A percentile compares a stretch with the other conserved stretches of the same genome.
These are phyloP conservation scores for Trissolcus brochymenae DNA, from an alignment of 2,888 invertebrate species.

Conservation along the genomic window DNA sequence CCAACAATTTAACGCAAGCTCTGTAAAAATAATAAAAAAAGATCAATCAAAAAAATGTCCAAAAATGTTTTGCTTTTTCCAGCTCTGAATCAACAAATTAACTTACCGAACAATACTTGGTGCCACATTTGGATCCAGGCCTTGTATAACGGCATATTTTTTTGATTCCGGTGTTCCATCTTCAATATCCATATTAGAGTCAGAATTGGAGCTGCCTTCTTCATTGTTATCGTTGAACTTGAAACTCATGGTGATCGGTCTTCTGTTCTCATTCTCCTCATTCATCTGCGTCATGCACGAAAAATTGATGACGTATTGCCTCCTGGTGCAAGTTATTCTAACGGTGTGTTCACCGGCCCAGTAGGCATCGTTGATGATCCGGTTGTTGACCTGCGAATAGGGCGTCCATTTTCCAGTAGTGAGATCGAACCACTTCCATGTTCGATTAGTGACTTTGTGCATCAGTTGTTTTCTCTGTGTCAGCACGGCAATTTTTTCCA, in stretches of 20 bases:
- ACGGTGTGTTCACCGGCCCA: slow-evolving; percentile 83
- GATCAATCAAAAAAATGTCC: not conserved
- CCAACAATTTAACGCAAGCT: slow-evolving; percentile 83
- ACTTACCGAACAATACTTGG: slow-evolving; percentile 72
- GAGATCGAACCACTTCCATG: slow-evolving; percentile 91
- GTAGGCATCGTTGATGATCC: slow-evolving; percentile 87
- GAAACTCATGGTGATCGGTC: slow-evolving; percentile 85
- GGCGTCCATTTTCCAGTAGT: slow-evolving; percentile 88
- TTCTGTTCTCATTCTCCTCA: slow-evolving; percentile 88
- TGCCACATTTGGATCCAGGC: slow-evolving; percentile 71
- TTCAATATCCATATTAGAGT: slow-evolving; percentile 74
- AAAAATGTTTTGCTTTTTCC: not conserved
- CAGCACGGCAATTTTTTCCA: slow-evolving; percentile 85
- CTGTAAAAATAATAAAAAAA: slow-evolving; percentile 53
- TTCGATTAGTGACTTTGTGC: slow-evolving; percentile 79
- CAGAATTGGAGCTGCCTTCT: slow-evolving; percentile 66
- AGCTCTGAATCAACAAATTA: not conserved
- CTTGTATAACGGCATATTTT: slow-evolving; percentile 68
- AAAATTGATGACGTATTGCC: slow-evolving; percentile 87
- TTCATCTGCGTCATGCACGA: slow-evolving; percentile 89
- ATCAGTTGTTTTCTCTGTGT: slow-evolving; percentile 82
- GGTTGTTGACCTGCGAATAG: slow-evolving; percentile 85
- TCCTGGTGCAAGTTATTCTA: slow-evolving; percentile 84
- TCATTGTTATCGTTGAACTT: slow-evolving; percentile 68
- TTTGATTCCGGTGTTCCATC: slow-evolving; percentile 65